Evolutionary conservation across 2,888 invertebrate species (phyloP), one percentile per base, ranked within the genome.

Genomic region (Dicroscelio sp.): DNA sequence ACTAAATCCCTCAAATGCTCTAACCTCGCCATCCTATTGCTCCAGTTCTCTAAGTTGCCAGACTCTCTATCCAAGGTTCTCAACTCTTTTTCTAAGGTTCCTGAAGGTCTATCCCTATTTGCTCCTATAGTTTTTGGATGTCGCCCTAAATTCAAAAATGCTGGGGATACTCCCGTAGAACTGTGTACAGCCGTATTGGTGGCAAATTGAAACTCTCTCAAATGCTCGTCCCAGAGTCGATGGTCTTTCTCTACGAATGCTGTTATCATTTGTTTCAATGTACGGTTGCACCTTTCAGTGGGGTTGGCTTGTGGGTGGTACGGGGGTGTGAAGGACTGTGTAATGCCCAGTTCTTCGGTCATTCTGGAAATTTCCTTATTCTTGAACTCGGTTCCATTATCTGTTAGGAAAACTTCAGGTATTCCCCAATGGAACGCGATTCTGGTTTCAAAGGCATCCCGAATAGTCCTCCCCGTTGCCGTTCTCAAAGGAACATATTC

Each of bases 221-320:
- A 20, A n/a, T 90, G 83, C 5, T 43, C 33, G 48, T 92, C 90
- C 89, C 90, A 93, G 14, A 79, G 52, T 3, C 73, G 73, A 27
- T 93, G 90, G 43, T 92, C 79, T 0, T 69, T 58, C 0, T 79
- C 58, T 0, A 91, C 4, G 17, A 78, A 93, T 0, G 60, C 25
- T 0, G 67, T 43, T 0, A 94, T 87, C 92, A 94, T 94, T 2
- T 90, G 90, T n/a, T 92, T 92, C 10, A 94, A n/a, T 0, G 90
- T 90, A 0, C 94, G 60, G 38, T 94, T 94, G 17, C 92, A 87
- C 1, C 94, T 27, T 52, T 94, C 92, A 0, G 90, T 92, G 0
- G 93, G 93, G 60, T 95, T 94, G 0, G 91, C 92, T 60, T 94
- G 94, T 0, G 93, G 88, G 23, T 93, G 92, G 76, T 93, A 94